Conservation (phyloP, 2,113 vertebrate genomes). For the Pseudorasbora parva region DNA sequence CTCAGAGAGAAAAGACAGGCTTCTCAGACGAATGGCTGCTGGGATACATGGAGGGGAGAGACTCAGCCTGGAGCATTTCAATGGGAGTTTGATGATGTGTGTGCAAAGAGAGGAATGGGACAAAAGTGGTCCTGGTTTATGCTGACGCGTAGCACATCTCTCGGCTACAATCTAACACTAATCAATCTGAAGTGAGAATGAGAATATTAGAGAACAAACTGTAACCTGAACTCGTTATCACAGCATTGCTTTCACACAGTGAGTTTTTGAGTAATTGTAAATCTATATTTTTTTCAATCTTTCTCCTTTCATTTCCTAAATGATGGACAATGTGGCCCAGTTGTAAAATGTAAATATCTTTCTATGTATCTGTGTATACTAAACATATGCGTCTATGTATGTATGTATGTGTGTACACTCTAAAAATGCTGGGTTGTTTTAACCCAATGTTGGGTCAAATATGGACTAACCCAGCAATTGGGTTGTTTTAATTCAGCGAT, state of each 20-base stretch:
- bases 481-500: no score
- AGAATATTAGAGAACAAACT: constrained; percentile 62
- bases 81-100: constrained; percentile 72
- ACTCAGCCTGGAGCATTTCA: constrained; percentile 66
- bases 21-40: constrained; percentile 75
- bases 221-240: constrained; percentile 54
- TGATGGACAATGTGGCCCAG: not conserved
- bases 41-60: constrained; percentile 73
- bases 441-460: no score
- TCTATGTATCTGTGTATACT: not conserved
- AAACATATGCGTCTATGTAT: not conserved
- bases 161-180: constrained; percentile 78
- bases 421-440: no score
- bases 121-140: constrained; percentile 77
- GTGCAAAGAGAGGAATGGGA: constrained; percentile 72
- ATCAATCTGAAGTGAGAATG: constrained; percentile 81
- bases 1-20: constrained; percentile 75
- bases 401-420: no score
- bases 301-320: constrained; percentile 1
- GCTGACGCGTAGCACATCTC: constrained; percentile 81
- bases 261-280: constrained; percentile 42
- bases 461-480: no score
- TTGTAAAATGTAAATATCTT: not conserved
- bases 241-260: constrained; percentile 30
- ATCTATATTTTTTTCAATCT: constrained; percentile 30